Evolutionary conservation across 2,797 vertebrate genomes (phyloP), one percentile per base, ranked within the genome.

Genomic region (Phrynocephalus guinanensis): DNA sequence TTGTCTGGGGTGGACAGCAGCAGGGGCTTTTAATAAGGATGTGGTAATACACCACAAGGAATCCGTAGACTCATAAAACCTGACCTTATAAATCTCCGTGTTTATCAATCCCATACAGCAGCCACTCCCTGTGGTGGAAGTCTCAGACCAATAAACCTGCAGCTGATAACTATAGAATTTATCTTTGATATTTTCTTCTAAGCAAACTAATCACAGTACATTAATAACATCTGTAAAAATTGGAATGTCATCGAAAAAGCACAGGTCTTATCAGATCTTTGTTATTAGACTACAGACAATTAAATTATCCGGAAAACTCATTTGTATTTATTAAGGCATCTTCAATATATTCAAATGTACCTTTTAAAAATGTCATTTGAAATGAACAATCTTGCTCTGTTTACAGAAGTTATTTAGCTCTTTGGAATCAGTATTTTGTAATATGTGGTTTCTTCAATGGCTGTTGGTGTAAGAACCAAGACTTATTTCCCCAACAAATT

Each of bases 81-180:
- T 97, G 95, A 96, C 97, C 96, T 96, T 97, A 97, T 98, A 98
- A 98, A 98, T 98, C 97, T 97, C 95, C 86, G 75, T 30, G 93
- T 96, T 97, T 97, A 98, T 98, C 97, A 97, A 91, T 97, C 96
- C 97, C 97, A 95, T 93, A 91, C 97, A 97, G 97, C 97, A 96
- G 96, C 96, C 96, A 95, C 97, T 97, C 97, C 97, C 97, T 84
- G 91, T 89, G 85, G 96, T 93, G 95, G 95, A 93, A 92, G 94
- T 90, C 93, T 91, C 94, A 91, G 96, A 92, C 96, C 93, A 95
- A 95, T 94, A 96, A 97, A 97, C 96, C 94, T 96, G 96, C 95
- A 95, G 95, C 93, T 96, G 97, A 97, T 97, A 97, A 96, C 86
- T 52, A 48, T 83, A 87, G 86, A 79, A 88, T 93, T 91, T 91